Evolutionary conservation across 2,797 vertebrate species (phyloP).

Genomic region (Gobionotothen gibberifrons): DNA sequence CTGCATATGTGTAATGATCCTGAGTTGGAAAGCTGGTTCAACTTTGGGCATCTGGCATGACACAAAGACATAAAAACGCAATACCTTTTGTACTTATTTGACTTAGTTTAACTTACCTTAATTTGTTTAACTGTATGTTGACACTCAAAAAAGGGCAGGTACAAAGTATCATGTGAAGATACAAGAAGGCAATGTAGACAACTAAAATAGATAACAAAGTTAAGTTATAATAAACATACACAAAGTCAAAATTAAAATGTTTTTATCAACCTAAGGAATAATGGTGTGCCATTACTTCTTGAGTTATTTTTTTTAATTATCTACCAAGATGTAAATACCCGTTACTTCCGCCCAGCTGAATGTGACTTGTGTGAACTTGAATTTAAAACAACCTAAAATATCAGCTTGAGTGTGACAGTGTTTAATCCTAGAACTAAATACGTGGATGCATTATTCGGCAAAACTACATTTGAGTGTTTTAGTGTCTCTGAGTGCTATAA

Average conservation of each 20-base stretch:
- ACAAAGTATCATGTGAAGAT: background rate
- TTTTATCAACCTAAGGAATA: no score
- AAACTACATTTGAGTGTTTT: no score
- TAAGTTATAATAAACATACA: background rate
- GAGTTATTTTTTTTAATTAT: no score
- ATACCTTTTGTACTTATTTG: constrained; percentile 27
- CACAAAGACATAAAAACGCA: constrained; percentile 21
- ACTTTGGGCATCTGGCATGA: constrained; percentile 63
- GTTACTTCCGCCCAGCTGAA: no score
- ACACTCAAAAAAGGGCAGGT: background rate
- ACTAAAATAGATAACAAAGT: background rate
- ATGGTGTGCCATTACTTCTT: background rate
- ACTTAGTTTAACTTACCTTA: constrained; percentile 4
- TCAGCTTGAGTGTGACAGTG: no score
- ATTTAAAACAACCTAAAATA: no score
- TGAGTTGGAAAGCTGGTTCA: constrained; percentile 65
- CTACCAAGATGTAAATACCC: no score
- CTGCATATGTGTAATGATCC: constrained; percentile 73
- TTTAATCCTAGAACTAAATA: background rate
- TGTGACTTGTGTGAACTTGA: no score
- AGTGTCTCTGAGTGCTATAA: background rate
- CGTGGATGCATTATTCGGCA: background rate
- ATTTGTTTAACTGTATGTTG: background rate
- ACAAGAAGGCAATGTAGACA: background rate
- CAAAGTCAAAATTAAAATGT: background rate